Evolutionary conservation across 92 coral and sea anemone genomes (phyloP).

Genomic region (Montipora capitata): DNA sequence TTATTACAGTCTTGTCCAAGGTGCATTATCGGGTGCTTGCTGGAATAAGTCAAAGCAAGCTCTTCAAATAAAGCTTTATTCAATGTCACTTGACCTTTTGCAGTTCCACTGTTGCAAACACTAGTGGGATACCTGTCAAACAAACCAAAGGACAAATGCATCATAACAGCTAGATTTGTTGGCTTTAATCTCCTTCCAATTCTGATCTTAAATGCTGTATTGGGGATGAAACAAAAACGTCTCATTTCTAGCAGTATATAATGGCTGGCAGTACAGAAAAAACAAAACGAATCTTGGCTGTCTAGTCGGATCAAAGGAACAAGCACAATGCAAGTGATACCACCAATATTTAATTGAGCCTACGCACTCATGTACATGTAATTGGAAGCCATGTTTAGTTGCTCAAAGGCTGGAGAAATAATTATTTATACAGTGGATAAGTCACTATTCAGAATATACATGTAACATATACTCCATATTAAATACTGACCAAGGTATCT

Average conservation of each 20-base stretch:
- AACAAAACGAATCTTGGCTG: background rate
- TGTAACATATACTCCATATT: no score
- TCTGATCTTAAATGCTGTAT: no score
- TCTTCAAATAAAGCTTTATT: conserved; percentile 85
- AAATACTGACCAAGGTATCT: no score
- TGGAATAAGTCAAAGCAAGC: conserved; percentile 83
- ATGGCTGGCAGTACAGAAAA: background rate
- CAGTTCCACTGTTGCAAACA: conserved; percentile 54
- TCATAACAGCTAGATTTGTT: background rate
- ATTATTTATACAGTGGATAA: no score
- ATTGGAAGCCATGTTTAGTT: no score
- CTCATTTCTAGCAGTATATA: background rate
- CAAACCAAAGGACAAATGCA: background rate
- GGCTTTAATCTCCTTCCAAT: background rate
- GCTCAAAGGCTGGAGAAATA: no score
- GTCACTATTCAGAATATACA: no score
- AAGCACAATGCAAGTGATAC: background rate
- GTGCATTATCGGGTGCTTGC: conserved; percentile 92
- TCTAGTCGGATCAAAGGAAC: background rate
- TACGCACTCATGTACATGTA: no score
- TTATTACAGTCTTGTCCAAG: conserved; percentile 87
- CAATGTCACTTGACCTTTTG: conserved; percentile 78
- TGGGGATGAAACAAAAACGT: no score
- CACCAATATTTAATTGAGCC: background rate
- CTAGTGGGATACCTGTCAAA: conserved; percentile 89